Base-by-base conservation (phyloP, 2,888 invertebrate species). In the Hipparchia semele region DNA sequence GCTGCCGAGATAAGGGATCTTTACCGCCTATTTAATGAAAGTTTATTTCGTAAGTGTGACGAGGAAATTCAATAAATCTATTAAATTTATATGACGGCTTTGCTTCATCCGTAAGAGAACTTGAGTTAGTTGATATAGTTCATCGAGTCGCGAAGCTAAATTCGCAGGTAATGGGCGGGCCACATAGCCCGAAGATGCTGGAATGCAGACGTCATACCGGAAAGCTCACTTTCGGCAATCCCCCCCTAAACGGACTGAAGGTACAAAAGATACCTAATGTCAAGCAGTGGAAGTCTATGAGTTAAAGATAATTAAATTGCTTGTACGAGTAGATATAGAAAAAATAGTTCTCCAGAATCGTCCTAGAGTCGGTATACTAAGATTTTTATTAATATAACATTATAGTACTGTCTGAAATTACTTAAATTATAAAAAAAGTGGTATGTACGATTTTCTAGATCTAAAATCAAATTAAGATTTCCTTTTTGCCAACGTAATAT, bases 1-100 rank as follows among this genome's bases (percentile, higher is more conserved):
- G 83, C 82, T 87, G 88, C 88, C 84, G 86, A 90, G 91, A 91
- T 91, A 91, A 88, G 88, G 86, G 84, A 91, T 90, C 89, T 90
- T 88, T 88, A 85, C 84, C 88, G 87, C 87, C 86, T 87, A 87
- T 88, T 88, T 86, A 87, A 84, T 87, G 80, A 79, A 88, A 88
- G 81, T 90, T 90, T 89, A 88, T 90, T 90, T 88, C 88, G 86
- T 86, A 88, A 89, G 86, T 89, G 87, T 86, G 84, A 87, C 86
- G 86, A 83, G 82, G 85, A 83, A 84, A 85, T 86, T 88, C 88
- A 83, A 83, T 81, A 75, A 79, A 80, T 76, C 49, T 51, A 51
- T 60, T 60, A 68, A 33, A 39, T 4, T 39, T 4, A 4, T 39
- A 39, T 39, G 39, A 39, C 5, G 39, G 39, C 5, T 5, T 39